A percentile compares a stretch with the other conserved stretches of the same genome.
Conservation (phyloP, 2,888 invertebrate genomes). For the Aporophyla lueneburgensis region DNA sequence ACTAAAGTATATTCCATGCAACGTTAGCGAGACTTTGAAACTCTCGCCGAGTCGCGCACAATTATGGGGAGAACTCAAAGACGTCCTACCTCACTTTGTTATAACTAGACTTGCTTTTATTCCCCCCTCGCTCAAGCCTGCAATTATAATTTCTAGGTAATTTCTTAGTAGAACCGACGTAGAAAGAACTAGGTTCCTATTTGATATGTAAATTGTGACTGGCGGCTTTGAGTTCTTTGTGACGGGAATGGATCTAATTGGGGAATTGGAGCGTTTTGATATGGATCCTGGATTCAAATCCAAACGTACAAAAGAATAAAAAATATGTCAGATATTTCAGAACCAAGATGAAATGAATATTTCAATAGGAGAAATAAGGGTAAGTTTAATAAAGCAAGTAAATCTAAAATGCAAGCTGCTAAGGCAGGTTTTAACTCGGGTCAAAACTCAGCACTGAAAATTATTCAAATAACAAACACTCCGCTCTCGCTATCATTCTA, state of each 20-base stretch:
- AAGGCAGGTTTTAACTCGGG: not conserved
- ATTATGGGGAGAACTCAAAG: slow-evolving; percentile 63
- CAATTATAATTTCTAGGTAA: slow-evolving; percentile 66
- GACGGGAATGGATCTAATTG: slow-evolving; percentile 13
- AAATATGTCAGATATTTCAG: too few species aligned
- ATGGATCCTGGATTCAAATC: not conserved
- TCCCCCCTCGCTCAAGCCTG: slow-evolving; percentile 37
- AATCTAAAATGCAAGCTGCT: not conserved
- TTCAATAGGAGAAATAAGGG: not conserved
- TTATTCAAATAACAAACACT: not conserved
- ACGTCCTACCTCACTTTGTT: slow-evolving; percentile 52
- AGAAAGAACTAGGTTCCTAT: slow-evolving; percentile 26
- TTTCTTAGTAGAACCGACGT: slow-evolving; percentile 46
- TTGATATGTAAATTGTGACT: slow-evolving; percentile 48
- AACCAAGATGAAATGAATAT: not conserved
- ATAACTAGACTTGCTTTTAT: slow-evolving; percentile 51
- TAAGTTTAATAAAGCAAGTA: not conserved
- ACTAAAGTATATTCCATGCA: slow-evolving; percentile 38
- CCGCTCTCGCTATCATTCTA: not conserved
- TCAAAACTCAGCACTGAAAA: not conserved
- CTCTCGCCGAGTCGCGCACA: slow-evolving; percentile 50
- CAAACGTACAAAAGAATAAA: not conserved
- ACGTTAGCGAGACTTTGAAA: slow-evolving; percentile 42
- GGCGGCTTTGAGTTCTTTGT: slow-evolving; percentile 10
- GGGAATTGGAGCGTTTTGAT: slow-evolving; percentile 2